These are phyloP conservation scores for Eleutherodactylus coqui DNA, from an alignment of 2,797 vertebrate genomes.

Conservation along the genomic window DNA sequence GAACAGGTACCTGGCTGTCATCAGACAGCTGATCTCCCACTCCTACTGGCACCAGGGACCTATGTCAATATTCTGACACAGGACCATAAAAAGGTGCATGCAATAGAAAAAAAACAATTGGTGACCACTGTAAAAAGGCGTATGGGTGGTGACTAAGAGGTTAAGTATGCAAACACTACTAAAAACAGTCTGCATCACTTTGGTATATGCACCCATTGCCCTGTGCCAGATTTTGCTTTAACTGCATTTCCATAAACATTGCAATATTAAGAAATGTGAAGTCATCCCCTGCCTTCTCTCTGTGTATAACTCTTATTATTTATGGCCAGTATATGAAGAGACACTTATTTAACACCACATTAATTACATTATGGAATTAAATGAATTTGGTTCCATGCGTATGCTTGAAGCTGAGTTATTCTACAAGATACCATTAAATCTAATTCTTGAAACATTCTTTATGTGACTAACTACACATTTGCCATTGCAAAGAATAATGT, in stretches of 20 bases:
- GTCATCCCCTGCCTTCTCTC: background rate
- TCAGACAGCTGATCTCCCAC: too few species aligned
- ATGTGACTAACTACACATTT: constrained; percentile 25
- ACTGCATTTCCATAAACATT: background rate
- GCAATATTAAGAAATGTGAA: constrained; percentile 8
- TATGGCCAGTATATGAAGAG: constrained; percentile 43
- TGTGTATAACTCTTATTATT: constrained; percentile 30
- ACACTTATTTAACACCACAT: constrained; percentile 54
- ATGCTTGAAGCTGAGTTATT: constrained; percentile 30
- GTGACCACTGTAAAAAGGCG: too few species aligned
- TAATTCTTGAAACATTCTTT: constrained; percentile 35
- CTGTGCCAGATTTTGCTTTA: background rate
- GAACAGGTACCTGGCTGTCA: too few species aligned
- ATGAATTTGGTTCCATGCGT: constrained; percentile 11
- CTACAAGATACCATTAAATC: constrained; percentile 26
- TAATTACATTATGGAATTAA: constrained; percentile 47
- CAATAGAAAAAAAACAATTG: too few species aligned
- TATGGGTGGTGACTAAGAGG: too few species aligned
- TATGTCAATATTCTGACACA: too few species aligned
- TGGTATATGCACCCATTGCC: background rate
- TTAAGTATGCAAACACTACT: too few species aligned
- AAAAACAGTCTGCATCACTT: too few species aligned
- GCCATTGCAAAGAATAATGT: constrained; percentile 9
- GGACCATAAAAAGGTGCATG: too few species aligned
- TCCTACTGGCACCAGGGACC: too few species aligned